phyloP scores from a whole-genome alignment of 2,888 invertebrate species.

The Pyrochroa serraticornis region DNA sequence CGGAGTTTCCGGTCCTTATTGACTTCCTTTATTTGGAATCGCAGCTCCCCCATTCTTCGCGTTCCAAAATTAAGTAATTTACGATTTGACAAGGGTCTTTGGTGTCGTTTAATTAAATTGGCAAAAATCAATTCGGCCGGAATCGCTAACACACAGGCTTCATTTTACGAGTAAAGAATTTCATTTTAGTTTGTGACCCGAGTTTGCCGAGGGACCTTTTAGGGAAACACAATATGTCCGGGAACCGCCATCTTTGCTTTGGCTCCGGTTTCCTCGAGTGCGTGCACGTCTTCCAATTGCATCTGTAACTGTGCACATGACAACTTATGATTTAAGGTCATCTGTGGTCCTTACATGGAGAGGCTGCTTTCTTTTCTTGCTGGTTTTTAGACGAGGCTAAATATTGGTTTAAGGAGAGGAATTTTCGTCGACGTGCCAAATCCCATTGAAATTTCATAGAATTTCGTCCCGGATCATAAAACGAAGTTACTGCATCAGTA shows the following conservation, averaged over 20 bases:
- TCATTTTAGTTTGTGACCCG: slow-evolving; percentile 14
- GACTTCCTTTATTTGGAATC: too few relatives aligned
- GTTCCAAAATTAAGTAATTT: slow-evolving; percentile 8
- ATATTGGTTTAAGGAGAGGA: slow-evolving; percentile 19
- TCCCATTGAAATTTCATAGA: slow-evolving; percentile 18
- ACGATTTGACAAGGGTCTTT: slow-evolving; percentile 6
- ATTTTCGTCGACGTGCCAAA: slow-evolving; percentile 3
- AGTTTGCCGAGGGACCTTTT: slow-evolving; percentile 15
- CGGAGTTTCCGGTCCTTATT: too few relatives aligned
- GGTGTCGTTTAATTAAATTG: slow-evolving; percentile 17
- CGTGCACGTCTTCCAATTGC: slow-evolving; percentile 22
- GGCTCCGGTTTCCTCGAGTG: slow-evolving; percentile 18
- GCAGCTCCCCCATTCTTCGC: too few relatives aligned
- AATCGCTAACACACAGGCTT: too few relatives aligned
- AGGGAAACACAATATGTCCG: slow-evolving; percentile 20
- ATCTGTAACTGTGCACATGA: slow-evolving; percentile 28
- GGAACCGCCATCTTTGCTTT: slow-evolving; percentile 14
- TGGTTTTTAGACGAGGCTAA: slow-evolving; percentile 12
- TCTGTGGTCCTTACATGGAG: slow-evolving; percentile 26
- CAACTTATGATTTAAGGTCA: slow-evolving; percentile 30
- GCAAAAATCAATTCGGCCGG: slow-evolving; percentile 15
- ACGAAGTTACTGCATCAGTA: slow-evolving; percentile 10
- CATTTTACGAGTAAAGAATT: slow-evolving; percentile 17
- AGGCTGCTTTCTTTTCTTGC: slow-evolving; percentile 25
- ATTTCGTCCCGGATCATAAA: slow-evolving; percentile 15